Conservation (phyloP, 2,797 vertebrate species). For the Rallus crepitans region DNA sequence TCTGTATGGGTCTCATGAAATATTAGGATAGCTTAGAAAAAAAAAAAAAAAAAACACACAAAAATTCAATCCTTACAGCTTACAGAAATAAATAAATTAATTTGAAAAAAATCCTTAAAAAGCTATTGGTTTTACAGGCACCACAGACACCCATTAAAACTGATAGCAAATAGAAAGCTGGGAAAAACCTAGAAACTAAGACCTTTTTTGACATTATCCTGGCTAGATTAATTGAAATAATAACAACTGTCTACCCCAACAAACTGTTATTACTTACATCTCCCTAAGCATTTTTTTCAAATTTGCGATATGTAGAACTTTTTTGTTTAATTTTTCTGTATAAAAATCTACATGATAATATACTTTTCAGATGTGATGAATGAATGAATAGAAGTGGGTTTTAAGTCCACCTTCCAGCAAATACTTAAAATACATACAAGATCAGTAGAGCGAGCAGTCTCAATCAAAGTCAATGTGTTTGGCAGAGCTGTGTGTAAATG, state of each 20-base stretch:
- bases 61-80: constrained; percentile 17
- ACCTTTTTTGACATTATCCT: constrained; percentile 11
- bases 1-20: constrained; percentile 43
- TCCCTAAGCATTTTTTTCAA: not conserved
- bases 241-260: not conserved
- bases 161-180: not conserved
- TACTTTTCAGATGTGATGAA: not conserved
- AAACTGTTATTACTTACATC: not conserved
- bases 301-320: not conserved
- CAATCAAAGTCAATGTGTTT: not conserved
- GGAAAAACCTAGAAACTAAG: not conserved
- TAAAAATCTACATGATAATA: not conserved
- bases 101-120: not conserved
- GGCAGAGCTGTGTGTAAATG: not conserved
- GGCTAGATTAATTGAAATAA: constrained; percentile 49
- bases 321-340: not conserved
- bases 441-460: not conserved
- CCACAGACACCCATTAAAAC: not conserved
- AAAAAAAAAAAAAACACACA: no score
- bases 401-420: not conserved
- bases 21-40: constrained; percentile 34
- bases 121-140: not conserved
- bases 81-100: constrained; percentile 26
- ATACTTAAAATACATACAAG: not conserved
- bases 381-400: not conserved